A percentile compares a stretch with the other conserved stretches of the same genome.
These are phyloP conservation scores for Dexiosoma caninum DNA, from an alignment of 2,888 invertebrate species.

Conservation along the genomic window DNA sequence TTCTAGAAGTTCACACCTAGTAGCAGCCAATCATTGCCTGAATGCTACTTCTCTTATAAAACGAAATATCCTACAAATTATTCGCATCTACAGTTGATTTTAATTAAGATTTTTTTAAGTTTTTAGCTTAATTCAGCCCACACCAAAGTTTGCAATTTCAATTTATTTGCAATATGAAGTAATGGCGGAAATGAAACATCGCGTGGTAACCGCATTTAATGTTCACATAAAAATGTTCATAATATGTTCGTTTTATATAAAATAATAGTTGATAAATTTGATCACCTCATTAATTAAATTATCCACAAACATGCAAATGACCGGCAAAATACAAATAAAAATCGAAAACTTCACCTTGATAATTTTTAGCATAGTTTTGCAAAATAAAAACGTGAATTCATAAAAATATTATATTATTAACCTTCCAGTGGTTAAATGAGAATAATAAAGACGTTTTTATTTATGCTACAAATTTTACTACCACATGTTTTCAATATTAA, in stretches of 20 bases:
- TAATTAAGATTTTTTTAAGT: too few species aligned
- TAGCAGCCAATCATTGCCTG: too few species aligned
- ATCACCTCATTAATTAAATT: constrained; percentile 28
- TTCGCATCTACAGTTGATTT: background rate
- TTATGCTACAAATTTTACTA: background rate
- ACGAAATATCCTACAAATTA: too few species aligned
- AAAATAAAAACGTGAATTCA: background rate
- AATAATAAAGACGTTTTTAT: background rate
- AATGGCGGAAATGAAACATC: background rate
- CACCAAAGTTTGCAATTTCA: background rate
- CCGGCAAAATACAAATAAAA: constrained; percentile 17
- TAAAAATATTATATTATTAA: background rate
- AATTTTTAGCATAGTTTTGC: background rate
- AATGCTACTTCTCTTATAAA: too few species aligned
- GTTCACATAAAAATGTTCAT: constrained; percentile 5
- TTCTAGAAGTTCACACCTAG: too few species aligned
- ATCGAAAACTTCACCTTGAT: constrained; percentile 33
- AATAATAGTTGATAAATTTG: background rate
- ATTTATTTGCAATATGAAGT: background rate
- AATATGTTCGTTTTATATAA: constrained; percentile 25
- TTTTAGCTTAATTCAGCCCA: too few species aligned
- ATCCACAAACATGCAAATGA: constrained; percentile 25
- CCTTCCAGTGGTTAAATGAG: background rate
- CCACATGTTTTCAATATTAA: background rate
- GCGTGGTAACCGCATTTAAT: background rate